Evolutionary conservation across 2,797 vertebrate genomes (phyloP).

Genomic region (Hypotaenidia philippensis): DNA sequence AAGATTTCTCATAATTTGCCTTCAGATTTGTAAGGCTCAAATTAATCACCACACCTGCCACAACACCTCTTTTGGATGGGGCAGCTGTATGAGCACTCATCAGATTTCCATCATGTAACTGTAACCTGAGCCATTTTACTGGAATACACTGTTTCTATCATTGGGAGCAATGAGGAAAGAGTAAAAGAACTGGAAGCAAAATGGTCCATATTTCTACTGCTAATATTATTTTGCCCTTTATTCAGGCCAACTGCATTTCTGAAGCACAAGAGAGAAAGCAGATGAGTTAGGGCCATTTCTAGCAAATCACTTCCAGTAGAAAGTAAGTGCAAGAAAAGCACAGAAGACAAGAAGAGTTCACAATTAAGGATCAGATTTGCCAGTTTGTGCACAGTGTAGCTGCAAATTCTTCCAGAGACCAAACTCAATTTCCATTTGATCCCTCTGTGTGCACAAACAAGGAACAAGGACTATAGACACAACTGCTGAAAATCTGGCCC

Average conservation of each 20-base stretch:
- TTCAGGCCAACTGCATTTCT: constrained; percentile 49
- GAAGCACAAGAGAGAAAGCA: neutral
- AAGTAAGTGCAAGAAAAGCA: constrained; percentile 47
- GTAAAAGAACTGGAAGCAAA: constrained; percentile 21
- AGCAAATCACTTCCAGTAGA: constrained; percentile 54
- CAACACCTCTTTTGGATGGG: neutral
- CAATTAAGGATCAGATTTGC: constrained; percentile 30
- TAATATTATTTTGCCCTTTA: constrained; percentile 25
- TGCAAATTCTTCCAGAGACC: constrained; percentile 26
- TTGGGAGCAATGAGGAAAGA: constrained; percentile 15
- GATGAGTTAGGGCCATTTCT: constrained; percentile 11
- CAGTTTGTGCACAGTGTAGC: neutral
- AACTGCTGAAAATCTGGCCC: constrained; percentile 48
- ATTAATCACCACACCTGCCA: neutral
- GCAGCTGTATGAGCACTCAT: neutral
- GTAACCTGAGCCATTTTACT: constrained; percentile 66
- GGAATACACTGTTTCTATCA: constrained; percentile 22
- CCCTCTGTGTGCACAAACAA: neutral
- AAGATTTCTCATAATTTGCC: neutral
- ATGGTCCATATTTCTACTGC: constrained; percentile 32
- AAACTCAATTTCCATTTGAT: neutral
- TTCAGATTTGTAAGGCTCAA: neutral
- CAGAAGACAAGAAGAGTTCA: constrained; percentile 36
- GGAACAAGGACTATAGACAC: constrained; percentile 18
- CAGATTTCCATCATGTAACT: constrained; percentile 10